phyloP scores from a whole-genome alignment of 2,888 invertebrate species.

The Empis stercorea region DNA sequence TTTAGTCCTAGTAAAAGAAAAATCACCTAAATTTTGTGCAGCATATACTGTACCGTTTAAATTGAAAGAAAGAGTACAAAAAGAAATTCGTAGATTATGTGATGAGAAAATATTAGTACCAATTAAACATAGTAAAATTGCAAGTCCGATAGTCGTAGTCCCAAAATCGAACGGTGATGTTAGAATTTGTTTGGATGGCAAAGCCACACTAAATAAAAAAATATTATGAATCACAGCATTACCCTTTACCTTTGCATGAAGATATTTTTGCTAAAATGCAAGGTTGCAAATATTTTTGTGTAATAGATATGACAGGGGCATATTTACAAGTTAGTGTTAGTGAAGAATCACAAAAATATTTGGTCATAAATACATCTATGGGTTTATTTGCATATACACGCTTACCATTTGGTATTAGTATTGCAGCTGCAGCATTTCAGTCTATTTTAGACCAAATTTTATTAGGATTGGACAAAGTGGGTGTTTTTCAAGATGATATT shows the following conservation, averaged over 20 bases:
- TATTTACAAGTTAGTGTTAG: constrained; percentile 23
- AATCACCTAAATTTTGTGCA: constrained; percentile 10
- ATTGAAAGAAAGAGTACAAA: constrained; percentile 7
- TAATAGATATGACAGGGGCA: constrained; percentile 20
- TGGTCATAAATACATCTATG: constrained; percentile 23
- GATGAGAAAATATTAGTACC: constrained; percentile 1
- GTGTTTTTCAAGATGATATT: constrained; percentile 7
- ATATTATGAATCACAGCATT: constrained; percentile 14
- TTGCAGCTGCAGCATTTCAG: constrained; percentile 20
- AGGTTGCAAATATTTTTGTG: constrained; percentile 12
- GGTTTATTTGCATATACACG: constrained; percentile 20
- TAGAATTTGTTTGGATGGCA: no score
- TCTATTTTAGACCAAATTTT: constrained; percentile 10
- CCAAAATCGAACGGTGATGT: constrained; percentile 17
- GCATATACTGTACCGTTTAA: constrained; percentile 15
- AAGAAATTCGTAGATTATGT: constrained; percentile 11
- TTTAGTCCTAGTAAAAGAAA: constrained; percentile 1
- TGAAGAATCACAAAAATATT: constrained; percentile 16
- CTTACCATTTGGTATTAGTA: constrained; percentile 20
- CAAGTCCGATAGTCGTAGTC: constrained; percentile 21
- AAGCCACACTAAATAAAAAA: no score
- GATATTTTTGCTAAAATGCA: no score
- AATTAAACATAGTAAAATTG: constrained; percentile 17
- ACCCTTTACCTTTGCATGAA: constrained; percentile 16
- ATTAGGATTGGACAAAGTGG: background rate